Percentiles rank a stretch among this genome's conserved stretches.
These are phyloP conservation scores for Propithecus deckenii DNA, from an alignment of 2,797 vertebrate species.

Conservation along the genomic window DNA sequence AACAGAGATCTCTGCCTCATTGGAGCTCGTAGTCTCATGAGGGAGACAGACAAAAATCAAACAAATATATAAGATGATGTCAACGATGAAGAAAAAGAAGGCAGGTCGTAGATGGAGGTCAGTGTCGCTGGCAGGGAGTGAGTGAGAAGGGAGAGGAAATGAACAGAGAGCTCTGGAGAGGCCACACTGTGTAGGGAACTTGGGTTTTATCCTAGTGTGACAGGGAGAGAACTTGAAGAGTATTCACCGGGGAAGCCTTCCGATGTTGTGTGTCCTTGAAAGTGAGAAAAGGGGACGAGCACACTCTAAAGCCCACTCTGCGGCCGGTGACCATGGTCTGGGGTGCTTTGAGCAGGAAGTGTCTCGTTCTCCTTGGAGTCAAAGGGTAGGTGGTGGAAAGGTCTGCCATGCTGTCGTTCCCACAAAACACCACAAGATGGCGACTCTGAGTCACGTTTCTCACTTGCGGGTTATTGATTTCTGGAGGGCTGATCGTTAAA, in stretches of 20 bases:
- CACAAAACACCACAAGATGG: not conserved
- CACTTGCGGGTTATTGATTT: not conserved
- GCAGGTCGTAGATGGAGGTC: not conserved
- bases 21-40: not conserved
- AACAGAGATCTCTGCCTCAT: not conserved
- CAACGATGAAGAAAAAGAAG: not conserved
- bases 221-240: not conserved
- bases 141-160: not conserved
- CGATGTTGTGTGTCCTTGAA: not conserved
- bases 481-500: not conserved
- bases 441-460: conserved; percentile 37
- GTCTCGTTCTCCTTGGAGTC: not conserved
- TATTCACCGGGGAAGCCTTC: not conserved
- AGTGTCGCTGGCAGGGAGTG: not conserved
- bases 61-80: not conserved
- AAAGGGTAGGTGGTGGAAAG: fast-evolving
- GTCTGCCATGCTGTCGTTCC: not conserved
- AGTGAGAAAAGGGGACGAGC: not conserved
- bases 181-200: not conserved
- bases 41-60: not conserved
- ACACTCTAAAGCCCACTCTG: not conserved
- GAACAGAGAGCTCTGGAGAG: not conserved
- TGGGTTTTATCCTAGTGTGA: not conserved
- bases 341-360: not conserved
- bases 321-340: not conserved